These are phyloP conservation scores for Anticlea derivata DNA, from an alignment of 2,888 invertebrate genomes.

Conservation along the genomic window DNA sequence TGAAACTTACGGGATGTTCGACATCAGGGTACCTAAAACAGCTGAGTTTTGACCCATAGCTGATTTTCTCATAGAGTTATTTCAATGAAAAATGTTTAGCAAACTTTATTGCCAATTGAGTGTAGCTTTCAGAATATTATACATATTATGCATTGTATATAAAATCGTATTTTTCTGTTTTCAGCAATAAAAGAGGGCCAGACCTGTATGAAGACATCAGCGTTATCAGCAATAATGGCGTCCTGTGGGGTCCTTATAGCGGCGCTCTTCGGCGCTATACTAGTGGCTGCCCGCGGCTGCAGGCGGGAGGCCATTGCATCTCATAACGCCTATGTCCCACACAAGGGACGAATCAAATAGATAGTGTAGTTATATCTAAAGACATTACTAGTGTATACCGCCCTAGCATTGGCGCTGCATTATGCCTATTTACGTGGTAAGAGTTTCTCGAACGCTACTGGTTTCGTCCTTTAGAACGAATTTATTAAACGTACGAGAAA, in stretches of 20 bases:
- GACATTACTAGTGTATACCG: neutral
- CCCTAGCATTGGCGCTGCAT: too few species aligned
- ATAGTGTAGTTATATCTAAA: neutral
- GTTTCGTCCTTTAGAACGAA: too few species aligned
- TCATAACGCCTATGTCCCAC: conserved; percentile 84
- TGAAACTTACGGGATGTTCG: too few species aligned
- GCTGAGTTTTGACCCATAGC: too few species aligned
- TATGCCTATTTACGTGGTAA: too few species aligned
- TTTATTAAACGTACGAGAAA: too few species aligned
- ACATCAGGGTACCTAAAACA: too few species aligned
- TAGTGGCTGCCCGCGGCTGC: conserved; percentile 90
- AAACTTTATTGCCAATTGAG: too few species aligned
- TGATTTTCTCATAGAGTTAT: too few species aligned
- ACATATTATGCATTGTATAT: neutral
- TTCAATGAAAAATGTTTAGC: too few species aligned
- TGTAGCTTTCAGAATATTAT: too few species aligned
- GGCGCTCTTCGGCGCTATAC: conserved; percentile 87
- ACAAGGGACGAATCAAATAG: conserved; percentile 86
- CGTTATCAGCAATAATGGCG: conserved; percentile 87
- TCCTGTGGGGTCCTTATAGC: conserved; percentile 88
- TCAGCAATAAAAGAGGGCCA: conserved; percentile 73
- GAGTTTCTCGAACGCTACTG: too few species aligned
- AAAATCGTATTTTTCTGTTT: conserved; percentile 18
- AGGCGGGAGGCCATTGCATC: conserved; percentile 80
- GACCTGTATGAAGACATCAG: conserved; percentile 86